Evolutionary conservation across 2,797 vertebrate species (phyloP).

Genomic region (Gorsachius magnificus): DNA sequence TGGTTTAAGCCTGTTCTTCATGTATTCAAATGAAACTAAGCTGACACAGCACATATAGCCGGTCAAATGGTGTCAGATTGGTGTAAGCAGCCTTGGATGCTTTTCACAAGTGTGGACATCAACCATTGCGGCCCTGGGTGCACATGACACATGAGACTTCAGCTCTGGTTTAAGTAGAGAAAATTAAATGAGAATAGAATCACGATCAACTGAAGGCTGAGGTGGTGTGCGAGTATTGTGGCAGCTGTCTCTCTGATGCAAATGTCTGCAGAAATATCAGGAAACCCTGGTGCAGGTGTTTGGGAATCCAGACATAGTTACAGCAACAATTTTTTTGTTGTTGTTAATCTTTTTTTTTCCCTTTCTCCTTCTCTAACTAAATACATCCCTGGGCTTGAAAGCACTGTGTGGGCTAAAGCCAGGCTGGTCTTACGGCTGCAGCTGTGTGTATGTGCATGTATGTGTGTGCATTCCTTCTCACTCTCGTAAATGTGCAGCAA

Average conservation of each 20-base stretch:
- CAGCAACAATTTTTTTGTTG: neutral
- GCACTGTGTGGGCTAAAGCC: constrained; percentile 27
- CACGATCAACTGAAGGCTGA: neutral
- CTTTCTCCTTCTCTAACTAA: constrained; percentile 19
- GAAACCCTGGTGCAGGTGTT: constrained; percentile 70
- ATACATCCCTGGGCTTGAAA: constrained; percentile 43
- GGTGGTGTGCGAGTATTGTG: neutral
- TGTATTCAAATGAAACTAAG: neutral
- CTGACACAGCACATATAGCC: neutral
- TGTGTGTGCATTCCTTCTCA: constrained; percentile 60
- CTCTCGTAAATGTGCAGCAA: constrained; percentile 71
- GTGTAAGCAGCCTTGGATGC: neutral
- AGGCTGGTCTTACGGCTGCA: constrained; percentile 54
- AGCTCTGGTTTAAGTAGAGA: neutral
- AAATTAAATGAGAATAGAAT: neutral
- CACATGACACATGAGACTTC: neutral
- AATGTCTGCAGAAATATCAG: constrained; percentile 56
- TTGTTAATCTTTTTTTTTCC: neutral
- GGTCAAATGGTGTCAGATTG: neutral
- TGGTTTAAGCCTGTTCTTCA: neutral
- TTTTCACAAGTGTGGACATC: neutral
- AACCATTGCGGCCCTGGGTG: neutral
- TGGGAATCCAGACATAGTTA: constrained; percentile 67
- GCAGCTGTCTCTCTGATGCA: constrained; percentile 71
- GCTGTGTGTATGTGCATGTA: constrained; percentile 36